Base-by-base conservation (phyloP, 2,888 invertebrate genomes). In the Oxyteleia sp. region DNA sequence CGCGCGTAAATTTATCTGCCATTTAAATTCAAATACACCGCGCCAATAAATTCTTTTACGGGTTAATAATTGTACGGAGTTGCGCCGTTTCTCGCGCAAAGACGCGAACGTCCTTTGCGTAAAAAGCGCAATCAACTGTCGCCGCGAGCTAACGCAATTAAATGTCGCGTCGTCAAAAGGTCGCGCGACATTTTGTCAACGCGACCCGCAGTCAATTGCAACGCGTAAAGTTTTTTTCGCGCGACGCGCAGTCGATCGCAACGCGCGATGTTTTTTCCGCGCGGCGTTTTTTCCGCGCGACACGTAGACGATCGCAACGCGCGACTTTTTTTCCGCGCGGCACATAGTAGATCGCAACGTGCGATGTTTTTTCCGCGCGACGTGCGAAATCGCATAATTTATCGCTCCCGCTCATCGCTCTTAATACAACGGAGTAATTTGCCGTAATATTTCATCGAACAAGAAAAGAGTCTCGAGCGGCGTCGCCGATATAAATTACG, bases 401-500 rank as follows among this genome's bases (percentile, higher is more conserved):
- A 66, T 49, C 41, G 26, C 38, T 2, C 41, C 51, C 79, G 35
- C 45, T 63, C 59, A 74, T 64, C 71, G 53, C 75, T 57, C 76
- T 86, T 86, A 84, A 85, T 87, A 86, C 80, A 74, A 79, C 79
- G 53, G 51, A 55, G 53, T 88, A 85, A 87, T 86, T 85, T 78
- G 79, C 59, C 57, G 64, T 76, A 71, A 84, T 86, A 86, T 82
- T 85, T 88, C 74, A 85, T 41, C 13, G 71, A 55, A 72, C 74
- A 84, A 84, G 83, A 79, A 68, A 64, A 82, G 75, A 55, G 78
- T 72, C 74, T 53, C 18, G 53, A n/a, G 15, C 59, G 47, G 13
- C 18, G 69, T 26, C 51, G 35, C 63, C 55, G 16, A 64, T 72
- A 72, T 72, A 82, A 85, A 82, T 86, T 87, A 61, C 82, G 47